These are phyloP conservation scores for Aplysina aerophoba DNA, from an alignment of 37 sponge, comb jelly and placozoan species.

Conservation along the genomic window DNA sequence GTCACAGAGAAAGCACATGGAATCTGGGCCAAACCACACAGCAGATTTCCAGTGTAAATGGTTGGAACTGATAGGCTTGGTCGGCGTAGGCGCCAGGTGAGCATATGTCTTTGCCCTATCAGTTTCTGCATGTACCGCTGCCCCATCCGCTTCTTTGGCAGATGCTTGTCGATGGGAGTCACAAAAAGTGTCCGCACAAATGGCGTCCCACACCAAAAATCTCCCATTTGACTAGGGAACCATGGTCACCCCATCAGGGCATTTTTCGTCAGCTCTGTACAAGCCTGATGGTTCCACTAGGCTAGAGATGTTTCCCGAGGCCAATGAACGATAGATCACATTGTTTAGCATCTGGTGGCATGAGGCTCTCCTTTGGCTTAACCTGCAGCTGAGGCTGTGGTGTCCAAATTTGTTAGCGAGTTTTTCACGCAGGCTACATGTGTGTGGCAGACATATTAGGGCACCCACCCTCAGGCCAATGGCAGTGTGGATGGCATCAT, in stretches of 20 bases:
- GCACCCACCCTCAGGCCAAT: too few relatives aligned
- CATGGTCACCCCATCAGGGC: not conserved
- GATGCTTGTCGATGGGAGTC: not conserved
- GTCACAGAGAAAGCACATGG: not conserved
- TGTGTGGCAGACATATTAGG: constrained; percentile 4
- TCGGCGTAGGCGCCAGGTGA: not conserved
- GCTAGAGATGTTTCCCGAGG: not conserved
- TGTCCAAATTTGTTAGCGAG: not conserved
- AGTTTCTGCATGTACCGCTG: not conserved
- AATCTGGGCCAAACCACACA: not conserved
- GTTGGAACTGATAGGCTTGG: not conserved
- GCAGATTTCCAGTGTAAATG: not conserved
- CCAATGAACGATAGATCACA: not conserved
- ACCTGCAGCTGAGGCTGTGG: not conserved
- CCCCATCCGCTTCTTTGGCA: not conserved
- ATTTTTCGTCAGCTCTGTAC: not conserved
- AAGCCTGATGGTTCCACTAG: not conserved
- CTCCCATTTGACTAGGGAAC: constrained; percentile 2
- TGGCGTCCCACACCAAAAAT: too few relatives aligned
- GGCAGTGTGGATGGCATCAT: not conserved
- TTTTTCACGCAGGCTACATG: not conserved
- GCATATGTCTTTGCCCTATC: not conserved
- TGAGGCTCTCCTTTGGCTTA: not conserved
- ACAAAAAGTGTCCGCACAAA: constrained; percentile 2
- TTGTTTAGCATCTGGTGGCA: not conserved